Conservation (phyloP, 2,888 invertebrate genomes). For the Gastrophysa polygoni region DNA sequence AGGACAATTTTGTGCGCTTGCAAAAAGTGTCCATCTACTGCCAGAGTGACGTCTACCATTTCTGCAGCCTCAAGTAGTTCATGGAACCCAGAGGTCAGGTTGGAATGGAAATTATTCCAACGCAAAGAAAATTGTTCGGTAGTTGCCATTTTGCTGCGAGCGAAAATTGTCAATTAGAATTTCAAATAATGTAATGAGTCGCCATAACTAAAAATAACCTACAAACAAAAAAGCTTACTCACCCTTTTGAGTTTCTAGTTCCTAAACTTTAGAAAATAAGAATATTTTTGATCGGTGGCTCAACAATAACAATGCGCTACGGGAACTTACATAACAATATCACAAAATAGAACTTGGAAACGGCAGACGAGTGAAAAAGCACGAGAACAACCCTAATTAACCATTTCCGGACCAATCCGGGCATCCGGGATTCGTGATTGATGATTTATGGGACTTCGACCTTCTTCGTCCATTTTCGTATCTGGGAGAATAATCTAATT, state of each 20-base stretch:
- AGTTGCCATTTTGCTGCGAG: slow-evolving; percentile 55
- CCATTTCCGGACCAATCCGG: slow-evolving; percentile 57
- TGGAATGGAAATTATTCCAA: slow-evolving; percentile 82
- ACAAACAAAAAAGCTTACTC: slow-evolving; percentile 45
- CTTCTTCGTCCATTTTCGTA: slow-evolving; percentile 15
- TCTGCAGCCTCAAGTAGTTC: slow-evolving; percentile 73
- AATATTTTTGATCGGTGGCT: slow-evolving; percentile 3
- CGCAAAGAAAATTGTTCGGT: slow-evolving; percentile 75
- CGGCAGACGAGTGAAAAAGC: slow-evolving; percentile 26
- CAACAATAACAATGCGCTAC: slow-evolving; percentile 16
- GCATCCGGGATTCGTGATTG: slow-evolving; percentile 47
- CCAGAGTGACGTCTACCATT: slow-evolving; percentile 78
- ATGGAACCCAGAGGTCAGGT: slow-evolving; percentile 74
- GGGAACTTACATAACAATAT: slow-evolving; percentile 48
- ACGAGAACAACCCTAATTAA: slow-evolving; percentile 53
- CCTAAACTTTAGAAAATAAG: not conserved
- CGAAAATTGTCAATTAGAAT: slow-evolving; percentile 25
- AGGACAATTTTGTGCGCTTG: slow-evolving; percentile 79
- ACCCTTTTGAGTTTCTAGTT: slow-evolving; percentile 36
- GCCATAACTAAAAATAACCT: slow-evolving; percentile 41
- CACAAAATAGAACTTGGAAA: slow-evolving; percentile 41
- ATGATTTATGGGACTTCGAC: slow-evolving; percentile 18
- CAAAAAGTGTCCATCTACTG: slow-evolving; percentile 77
- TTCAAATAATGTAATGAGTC: slow-evolving; percentile 24
- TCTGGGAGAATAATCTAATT: not conserved